Base-by-base conservation (phyloP, 2,888 invertebrate species). In the Macaria notata region DNA sequence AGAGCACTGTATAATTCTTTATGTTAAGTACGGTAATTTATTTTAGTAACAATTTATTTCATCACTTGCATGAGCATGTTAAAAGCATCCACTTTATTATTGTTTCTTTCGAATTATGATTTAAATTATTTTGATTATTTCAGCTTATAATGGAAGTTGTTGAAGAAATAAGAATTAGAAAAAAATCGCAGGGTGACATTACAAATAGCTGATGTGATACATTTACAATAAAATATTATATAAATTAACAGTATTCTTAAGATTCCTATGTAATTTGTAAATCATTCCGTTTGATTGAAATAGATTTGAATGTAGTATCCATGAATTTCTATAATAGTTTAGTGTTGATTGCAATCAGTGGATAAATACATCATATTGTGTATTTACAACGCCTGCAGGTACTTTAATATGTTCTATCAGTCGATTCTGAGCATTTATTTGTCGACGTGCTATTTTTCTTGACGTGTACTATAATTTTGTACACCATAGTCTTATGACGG, bases 121-220 rank as follows among this genome's bases (percentile, higher is more conserved):
- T 66, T 59, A 54, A 33, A 49, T 33, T 63, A 65, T 76, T 86
- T 82, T 63, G 70, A 83, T 79, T 64, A 83, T 89, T 90, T 88
- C 91, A 90, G 90, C 88, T 89, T 64, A 91, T 91, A 68, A 90
- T 90, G 90, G 91, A 91, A 83, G 89, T 91, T 81, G 88, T 91
- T 66, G 91, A 91, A 86, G 91, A 91, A 73, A 91, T 91, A 86
- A 83, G 90, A 85, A 86, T 91, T 84, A 86, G 89, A 81, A 88
- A 89, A 73, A 90, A 86, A 79, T 84, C 88, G 72, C 85, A 88
- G 74, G 84, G 83, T 80, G 86, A 88, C 70, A 68, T 82, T 63
- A 73, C 72, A 38, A 79, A 79, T 77, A 86, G 83, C 77, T 88
- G 80, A 87, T 78, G 33, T 36, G 7, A 36, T 54, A 42, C 39